Evolutionary conservation across 1,140 invertebrate genomes (phyloP), one percentile per base, ranked within the genome.

Genomic region (Papilio polytes): DNA sequence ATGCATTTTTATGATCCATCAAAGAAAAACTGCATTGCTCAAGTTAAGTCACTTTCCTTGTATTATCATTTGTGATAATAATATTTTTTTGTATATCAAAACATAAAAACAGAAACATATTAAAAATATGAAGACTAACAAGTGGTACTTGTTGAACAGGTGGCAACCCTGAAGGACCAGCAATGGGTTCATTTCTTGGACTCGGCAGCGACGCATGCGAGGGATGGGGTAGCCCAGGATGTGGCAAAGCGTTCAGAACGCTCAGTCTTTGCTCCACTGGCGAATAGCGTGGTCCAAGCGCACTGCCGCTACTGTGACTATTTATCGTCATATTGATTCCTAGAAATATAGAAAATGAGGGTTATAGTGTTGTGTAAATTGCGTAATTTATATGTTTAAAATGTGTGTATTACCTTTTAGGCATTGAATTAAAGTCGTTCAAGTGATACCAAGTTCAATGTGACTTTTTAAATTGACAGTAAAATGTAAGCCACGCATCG

Each of bases 61-160:
- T 6, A 13, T 12, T 48, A 48, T 12, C 12, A 48, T 48, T 48
- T 48, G 46, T 48, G n/a, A n/a, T n/a, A n/a, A n/a, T n/a, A n/a
- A n/a, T n/a, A n/a, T n/a, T n/a, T n/a, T n/a, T n/a, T n/a, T n/a
- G n/a, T n/a, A n/a, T n/a, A n/a, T n/a, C n/a, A n/a, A n/a, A n/a
- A n/a, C n/a, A n/a, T 26, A 26, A 63, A 63, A 26, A 26, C 8
- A 46, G 72, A 36, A 44, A 9, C n/a, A 73, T 95, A 53, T 53
- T 4, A 15, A 59, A 22, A 36, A 31, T 44, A 36, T 46, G 2
- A 59, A 41, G 53, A 95, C 96, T 97, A 94, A 98, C 98, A 95
- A 98, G 96, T 92, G 98, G 97, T 91, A 97, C 97, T 96, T 98
- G 97, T 95, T 98, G 97, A 87, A 98, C 97, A 63, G 97, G 98